Conservation (phyloP, 2,113 vertebrate species). For the Manacus vitellinus region DNA sequence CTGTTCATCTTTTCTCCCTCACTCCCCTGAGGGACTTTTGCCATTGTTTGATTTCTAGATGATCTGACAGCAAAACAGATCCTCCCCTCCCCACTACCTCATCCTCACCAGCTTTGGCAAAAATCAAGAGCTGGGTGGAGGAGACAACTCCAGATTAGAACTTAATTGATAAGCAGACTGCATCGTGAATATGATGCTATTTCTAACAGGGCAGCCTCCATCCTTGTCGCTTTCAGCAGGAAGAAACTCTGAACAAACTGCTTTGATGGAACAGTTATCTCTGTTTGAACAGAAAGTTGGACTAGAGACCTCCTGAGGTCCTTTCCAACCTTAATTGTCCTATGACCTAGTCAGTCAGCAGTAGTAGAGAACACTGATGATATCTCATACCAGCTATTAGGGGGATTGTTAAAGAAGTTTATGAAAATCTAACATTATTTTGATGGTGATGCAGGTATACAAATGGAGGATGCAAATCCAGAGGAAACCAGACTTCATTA, state of each 20-base stretch:
- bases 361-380: background rate
- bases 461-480: background rate
- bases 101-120: background rate
- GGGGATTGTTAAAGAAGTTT: background rate
- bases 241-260: background rate
- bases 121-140: background rate
- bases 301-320: background rate
- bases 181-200: background rate
- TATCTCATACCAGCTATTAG: background rate
- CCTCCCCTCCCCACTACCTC: accelerated
- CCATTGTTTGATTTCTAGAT: background rate
- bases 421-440: background rate
- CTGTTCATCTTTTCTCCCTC: background rate
- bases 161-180: accelerated
- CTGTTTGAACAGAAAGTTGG: background rate
- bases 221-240: background rate
- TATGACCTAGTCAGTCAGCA: background rate
- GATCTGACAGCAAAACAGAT: background rate
- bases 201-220: background rate
- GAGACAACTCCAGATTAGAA: background rate
- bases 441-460: background rate
- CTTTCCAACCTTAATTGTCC: background rate
- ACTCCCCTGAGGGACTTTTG: background rate
- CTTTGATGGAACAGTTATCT: background rate
- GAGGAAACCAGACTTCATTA: background rate